Conservation (phyloP, 2,888 invertebrate species). For the Drosophila nr. fundita region DNA sequence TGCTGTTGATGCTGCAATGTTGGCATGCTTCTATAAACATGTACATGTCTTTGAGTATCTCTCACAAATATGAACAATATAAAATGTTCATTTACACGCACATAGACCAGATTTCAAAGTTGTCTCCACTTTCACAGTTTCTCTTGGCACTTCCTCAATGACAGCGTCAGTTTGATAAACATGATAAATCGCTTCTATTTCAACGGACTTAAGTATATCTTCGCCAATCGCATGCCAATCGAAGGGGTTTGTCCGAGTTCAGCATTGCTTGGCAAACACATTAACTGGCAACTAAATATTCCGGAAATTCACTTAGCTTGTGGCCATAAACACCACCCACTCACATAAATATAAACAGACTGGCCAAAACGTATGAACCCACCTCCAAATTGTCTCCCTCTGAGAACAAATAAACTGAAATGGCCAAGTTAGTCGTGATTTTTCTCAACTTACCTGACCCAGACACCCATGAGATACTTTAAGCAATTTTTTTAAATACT, state of each 20-base stretch:
- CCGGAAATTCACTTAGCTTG: constrained; percentile 31
- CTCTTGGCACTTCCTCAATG: constrained; percentile 51
- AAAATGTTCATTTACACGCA: not conserved
- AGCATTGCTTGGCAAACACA: constrained; percentile 42
- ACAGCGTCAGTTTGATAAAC: constrained; percentile 30
- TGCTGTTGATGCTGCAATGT: not conserved
- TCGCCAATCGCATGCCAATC: constrained; percentile 6
- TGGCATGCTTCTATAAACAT: constrained; percentile 3
- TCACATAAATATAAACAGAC: not conserved
- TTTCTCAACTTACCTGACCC: not conserved
- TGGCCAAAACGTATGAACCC: not conserved
- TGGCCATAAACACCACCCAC: not conserved
- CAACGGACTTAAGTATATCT: constrained; percentile 1
- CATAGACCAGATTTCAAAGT: constrained; percentile 12
- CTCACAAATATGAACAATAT: constrained; percentile 2
- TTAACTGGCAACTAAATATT: constrained; percentile 42
- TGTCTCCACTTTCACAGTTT: constrained; percentile 10
- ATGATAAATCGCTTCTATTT: constrained; percentile 45
- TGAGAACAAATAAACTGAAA: not conserved
- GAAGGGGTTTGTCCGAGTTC: constrained; percentile 35
- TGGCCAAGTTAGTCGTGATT: not conserved
- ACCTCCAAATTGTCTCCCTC: not conserved
- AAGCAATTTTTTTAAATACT: not conserved
- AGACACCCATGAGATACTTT: not conserved
- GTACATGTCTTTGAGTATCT: constrained; percentile 1